Percentiles rank a stretch among this genome's conserved stretches.
Evolutionary conservation across 2,888 invertebrate genomes (phyloP).

Genomic region (Hypomecis punctinalis): DNA sequence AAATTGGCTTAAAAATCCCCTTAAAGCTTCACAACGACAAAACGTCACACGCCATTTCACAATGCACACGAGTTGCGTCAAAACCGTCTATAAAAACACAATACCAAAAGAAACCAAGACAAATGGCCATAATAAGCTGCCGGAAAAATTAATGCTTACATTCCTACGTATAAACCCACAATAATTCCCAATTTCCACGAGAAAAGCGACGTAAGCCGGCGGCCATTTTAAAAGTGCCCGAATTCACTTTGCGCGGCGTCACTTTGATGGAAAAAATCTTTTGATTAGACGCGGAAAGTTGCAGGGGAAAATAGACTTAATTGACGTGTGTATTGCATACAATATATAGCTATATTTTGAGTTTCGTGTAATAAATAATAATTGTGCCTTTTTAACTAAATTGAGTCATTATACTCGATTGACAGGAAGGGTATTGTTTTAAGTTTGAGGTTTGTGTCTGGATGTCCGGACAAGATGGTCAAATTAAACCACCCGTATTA

Average conservation of each 20-base stretch:
- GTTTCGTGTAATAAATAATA: too few relatives aligned
- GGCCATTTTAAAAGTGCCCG: conserved; percentile 12
- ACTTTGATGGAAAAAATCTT: conserved; percentile 11
- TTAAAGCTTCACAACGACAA: too few relatives aligned
- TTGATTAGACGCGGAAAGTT: conserved; percentile 6
- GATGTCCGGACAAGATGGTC: too few relatives aligned
- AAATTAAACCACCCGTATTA: too few relatives aligned
- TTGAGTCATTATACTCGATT: too few relatives aligned
- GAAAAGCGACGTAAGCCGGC: conserved; percentile 6
- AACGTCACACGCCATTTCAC: not conserved
- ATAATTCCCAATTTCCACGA: conserved; percentile 13
- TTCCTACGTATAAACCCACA: conserved; percentile 12
- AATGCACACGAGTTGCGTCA: not conserved
- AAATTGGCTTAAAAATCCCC: too few relatives aligned
- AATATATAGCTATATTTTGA: too few relatives aligned
- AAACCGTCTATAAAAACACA: conserved; percentile 9
- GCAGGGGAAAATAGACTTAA: not conserved
- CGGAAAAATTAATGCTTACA: conserved; percentile 16
- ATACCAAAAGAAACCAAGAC: conserved; percentile 16
- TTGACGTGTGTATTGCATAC: not conserved
- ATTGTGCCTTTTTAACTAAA: too few relatives aligned
- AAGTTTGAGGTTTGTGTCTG: too few relatives aligned
- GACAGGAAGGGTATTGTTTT: too few relatives aligned
- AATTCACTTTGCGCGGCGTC: conserved; percentile 7
- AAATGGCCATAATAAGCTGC: conserved; percentile 9